A percentile compares a stretch with the other conserved stretches of the same genome.
Conservation (phyloP, 2,113 vertebrate genomes). For the Grantiella picta region DNA sequence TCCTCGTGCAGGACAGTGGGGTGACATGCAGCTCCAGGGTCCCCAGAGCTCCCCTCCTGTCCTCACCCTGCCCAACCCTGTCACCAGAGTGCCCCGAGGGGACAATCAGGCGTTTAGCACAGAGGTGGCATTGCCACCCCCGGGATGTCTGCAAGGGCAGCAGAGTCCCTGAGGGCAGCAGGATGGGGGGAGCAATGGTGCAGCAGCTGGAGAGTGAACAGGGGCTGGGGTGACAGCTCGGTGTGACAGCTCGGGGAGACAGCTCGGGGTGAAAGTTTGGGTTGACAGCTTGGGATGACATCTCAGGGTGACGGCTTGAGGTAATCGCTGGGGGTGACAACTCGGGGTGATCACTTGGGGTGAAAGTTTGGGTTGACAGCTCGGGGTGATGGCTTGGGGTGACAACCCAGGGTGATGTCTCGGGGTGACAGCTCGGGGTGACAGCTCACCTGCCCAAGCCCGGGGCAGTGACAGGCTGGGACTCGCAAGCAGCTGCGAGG, state of each 20-base stretch:
- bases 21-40: not conserved
- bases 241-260: not conserved
- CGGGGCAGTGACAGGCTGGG: not conserved
- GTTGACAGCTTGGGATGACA: not conserved
- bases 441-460: not conserved
- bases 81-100: not conserved
- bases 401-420: not conserved
- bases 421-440: not conserved
- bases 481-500: not conserved
- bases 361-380: not conserved
- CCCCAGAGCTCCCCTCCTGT: not conserved
- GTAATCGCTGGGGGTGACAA: not conserved
- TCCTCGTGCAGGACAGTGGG: not conserved
- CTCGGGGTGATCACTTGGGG: not conserved
- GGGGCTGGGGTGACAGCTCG: not conserved
- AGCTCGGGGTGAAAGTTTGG: too few relatives aligned
- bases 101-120: accelerated
- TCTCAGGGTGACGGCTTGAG: not conserved
- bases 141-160: not conserved
- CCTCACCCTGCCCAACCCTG: accelerated
- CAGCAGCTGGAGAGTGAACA: accelerated
- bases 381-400: not conserved
- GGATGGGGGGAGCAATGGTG: accelerated
- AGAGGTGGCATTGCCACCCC: not conserved
- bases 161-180: not conserved